Evolutionary conservation across 2,113 vertebrate species (phyloP).

Genomic region (Quiscalus mexicanus): DNA sequence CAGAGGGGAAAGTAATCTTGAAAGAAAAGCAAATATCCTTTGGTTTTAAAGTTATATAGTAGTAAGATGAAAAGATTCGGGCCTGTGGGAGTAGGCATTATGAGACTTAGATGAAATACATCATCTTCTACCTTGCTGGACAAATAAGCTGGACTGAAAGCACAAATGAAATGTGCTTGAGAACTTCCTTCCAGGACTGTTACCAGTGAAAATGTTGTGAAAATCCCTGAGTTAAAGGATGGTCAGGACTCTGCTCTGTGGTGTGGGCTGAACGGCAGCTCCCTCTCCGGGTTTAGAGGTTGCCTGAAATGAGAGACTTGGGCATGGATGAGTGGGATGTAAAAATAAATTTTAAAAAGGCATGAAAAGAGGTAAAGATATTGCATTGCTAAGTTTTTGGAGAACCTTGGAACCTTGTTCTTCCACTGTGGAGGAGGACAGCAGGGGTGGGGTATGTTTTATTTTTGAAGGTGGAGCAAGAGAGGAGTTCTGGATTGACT

Average conservation of each 20-base stretch:
- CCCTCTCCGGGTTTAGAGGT: not conserved
- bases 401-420: not conserved
- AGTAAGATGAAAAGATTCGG: constrained; percentile 13
- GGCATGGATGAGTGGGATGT: not conserved
- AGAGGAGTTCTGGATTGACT: not conserved
- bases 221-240: fast-evolving
- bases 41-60: constrained; percentile 15
- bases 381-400: not conserved
- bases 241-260: not conserved
- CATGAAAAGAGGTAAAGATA: not conserved
- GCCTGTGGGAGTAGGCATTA: not conserved
- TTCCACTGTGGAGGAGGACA: not conserved
- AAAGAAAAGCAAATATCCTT: constrained; percentile 36
- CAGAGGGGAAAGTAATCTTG: constrained; percentile 4
- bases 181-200: not conserved
- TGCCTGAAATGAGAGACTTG: not conserved
- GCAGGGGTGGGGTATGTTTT: not conserved
- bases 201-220: not conserved
- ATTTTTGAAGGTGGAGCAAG: not conserved
- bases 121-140: not conserved
- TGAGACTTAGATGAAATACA: not conserved
- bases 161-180: not conserved
- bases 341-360: not conserved
- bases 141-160: not conserved
- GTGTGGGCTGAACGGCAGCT: not conserved